Evolutionary conservation across 2,113 vertebrate species (phyloP), one percentile per base, ranked within the genome.

Genomic region (Megalops atlanticus): DNA sequence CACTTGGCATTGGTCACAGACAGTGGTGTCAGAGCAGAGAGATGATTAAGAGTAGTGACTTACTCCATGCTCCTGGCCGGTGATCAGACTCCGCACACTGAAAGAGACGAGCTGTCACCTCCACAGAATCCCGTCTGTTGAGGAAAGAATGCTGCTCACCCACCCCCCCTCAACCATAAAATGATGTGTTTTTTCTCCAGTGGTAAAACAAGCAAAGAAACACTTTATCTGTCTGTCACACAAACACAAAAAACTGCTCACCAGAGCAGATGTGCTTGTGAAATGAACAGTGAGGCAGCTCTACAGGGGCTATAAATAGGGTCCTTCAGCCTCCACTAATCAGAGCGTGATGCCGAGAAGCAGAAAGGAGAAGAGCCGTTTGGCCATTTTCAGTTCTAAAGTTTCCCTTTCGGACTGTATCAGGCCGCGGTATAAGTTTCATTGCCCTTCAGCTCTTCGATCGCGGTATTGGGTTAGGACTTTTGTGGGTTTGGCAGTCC

Each of bases 241-340:
- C 15, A 58, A 5, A 12, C 3, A 43, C 78, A 72, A 68, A 68
- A 47, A 6, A 27, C 72, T 31, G 58, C 49, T 41, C 41, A 6
- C 41, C 41, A 77, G 47, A 36, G 33, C 18, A 36, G 75, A 49
- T 52, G 74, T 21, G 43, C 21, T 6, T 52, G 11, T 10, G 47
- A 77, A n/a, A 27, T 33, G 31, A n/a, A 75, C 58, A 41, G 21
- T 35, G 40, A 27, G 12, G 16, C 15, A 33, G 47, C 38, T 36
- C 36, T 21, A 81, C 38, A 74, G 24, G 15, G 24, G 47, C 49
- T 80, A 74, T 52, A 80, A 80, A 80, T 80, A 81, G 40, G 38
- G 38, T 18, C 36, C 71, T 49, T 49, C 6, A 68, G 39, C 18
- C 72, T 64, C 72, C 71, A 64, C 16, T 64, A 68, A 45, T n/a